Conservation (phyloP, 1,140 invertebrate genomes). For the Dendroctonus valens region DNA sequence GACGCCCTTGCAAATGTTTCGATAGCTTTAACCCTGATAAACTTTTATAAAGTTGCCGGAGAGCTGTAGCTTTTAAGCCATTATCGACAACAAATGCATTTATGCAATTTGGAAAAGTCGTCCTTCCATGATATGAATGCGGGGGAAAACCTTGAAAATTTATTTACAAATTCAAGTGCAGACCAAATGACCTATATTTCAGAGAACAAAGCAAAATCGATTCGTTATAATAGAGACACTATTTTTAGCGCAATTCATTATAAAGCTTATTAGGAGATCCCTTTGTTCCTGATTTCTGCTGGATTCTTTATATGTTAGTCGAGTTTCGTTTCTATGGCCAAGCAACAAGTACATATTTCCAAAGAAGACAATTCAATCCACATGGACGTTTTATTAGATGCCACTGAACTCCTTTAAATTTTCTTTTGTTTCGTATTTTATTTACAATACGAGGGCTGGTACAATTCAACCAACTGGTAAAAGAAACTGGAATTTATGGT, state of each 20-base stretch:
- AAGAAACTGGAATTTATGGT: no score
- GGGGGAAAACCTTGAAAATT: slow-evolving; percentile 31
- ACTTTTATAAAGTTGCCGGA: slow-evolving; percentile 27
- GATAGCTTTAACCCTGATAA: slow-evolving; percentile 30
- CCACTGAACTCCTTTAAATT: slow-evolving; percentile 21
- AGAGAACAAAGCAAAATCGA: slow-evolving; percentile 35
- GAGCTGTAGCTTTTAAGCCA: slow-evolving; percentile 25
- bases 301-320: not conserved
- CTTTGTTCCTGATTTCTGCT: slow-evolving; percentile 25
- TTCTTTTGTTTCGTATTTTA: no score
- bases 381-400: slow-evolving; percentile 28
- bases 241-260: not conserved
- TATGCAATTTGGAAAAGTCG: slow-evolving; percentile 31
- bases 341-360: slow-evolving; percentile 19
- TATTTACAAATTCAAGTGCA: slow-evolving; percentile 33
- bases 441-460: slow-evolving; percentile 1
- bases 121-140: slow-evolving; percentile 15
- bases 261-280: slow-evolving; percentile 21
- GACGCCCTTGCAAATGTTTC: slow-evolving; percentile 32
- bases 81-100: slow-evolving; percentile 34
- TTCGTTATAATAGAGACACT: slow-evolving; percentile 21
- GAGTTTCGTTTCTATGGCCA: slow-evolving; percentile 14
- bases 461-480: not conserved
- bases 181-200: slow-evolving; percentile 36
- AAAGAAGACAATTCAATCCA: slow-evolving; percentile 25